Base-by-base conservation (phyloP, 2,113 vertebrate species). In the Salvelinus sp. region DNA sequence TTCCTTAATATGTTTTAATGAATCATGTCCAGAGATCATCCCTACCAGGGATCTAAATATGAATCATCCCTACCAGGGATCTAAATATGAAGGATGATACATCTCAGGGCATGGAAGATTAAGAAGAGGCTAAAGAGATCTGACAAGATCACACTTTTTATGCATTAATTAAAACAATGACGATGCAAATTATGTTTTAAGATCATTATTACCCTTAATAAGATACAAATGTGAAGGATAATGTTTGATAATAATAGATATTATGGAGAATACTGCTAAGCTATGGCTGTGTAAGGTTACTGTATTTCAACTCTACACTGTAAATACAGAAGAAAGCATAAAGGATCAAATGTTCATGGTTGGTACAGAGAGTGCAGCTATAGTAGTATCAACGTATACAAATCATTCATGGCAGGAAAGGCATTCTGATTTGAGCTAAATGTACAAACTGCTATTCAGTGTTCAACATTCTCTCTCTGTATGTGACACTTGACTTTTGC, bases 1-100 rank as follows among this genome's bases (percentile, higher is more conserved):
- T 85, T 78, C 57, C 81, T 81, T 80, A 88, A 90, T 85, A 76
- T 79, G 72, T 75, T 83, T 87, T 76, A 84, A 88, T 90, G 82
- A 86, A 70, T 60, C 63, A 72, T 62, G 57, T 74, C 57, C 80
- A 82, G 65, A 75, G 73, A 83, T 68, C 75, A 57, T 75, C 65
- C 60, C 63, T 44, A 76, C 57, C 23, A 79, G 77, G 14, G 62
- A 1, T 72, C 72, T 79, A 72, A 79, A 81, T 66, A 70, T 85
- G 80, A 84, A 58, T 68, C 75, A 57, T 75, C 65, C 60, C 63
- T 44, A 76, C 57, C 23, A 79, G 77, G 14, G 62, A 1, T 72
- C 72, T 79, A 72, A 79, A 81, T 66, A 70, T 85, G 80, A 84
- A 58, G 47, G 48, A 76, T 72, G 66, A 54, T 33, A 23, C 60